These are phyloP conservation scores for Pogonophryne albipinna DNA, from an alignment of 2,797 vertebrate species.

Conservation along the genomic window DNA sequence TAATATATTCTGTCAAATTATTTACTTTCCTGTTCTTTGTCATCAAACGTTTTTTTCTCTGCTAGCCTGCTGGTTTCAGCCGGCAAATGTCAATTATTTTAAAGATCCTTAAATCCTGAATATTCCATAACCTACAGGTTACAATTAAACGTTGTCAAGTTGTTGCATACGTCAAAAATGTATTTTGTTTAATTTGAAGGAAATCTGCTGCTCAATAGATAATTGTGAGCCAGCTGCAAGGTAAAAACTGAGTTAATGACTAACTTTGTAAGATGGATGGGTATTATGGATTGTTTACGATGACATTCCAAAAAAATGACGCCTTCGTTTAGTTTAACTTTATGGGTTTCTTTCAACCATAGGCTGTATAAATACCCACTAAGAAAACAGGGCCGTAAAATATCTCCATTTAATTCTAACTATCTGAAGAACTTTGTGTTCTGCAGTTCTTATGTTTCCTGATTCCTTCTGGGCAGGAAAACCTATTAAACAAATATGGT, in stretches of 20 bases:
- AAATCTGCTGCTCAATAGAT: neutral
- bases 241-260: conserved; percentile 38
- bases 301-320: conserved; percentile 37
- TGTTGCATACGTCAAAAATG: neutral
- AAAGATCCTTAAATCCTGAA: neutral
- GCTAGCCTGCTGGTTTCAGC: neutral
- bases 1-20: neutral
- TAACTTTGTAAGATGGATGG: conserved; percentile 1
- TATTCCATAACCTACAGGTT: neutral
- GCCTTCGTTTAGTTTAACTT: conserved; percentile 14
- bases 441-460: conserved; percentile 6
- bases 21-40: neutral
- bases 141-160: neutral
- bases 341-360: neutral
- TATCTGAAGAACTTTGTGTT: neutral
- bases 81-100: neutral
- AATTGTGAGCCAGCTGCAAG: neutral
- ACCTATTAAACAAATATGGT: conserved; percentile 47
- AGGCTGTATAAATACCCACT: neutral
- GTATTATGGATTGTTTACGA: conserved; percentile 38
- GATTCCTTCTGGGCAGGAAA: conserved; percentile 30
- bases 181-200: neutral
- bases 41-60: too few relatives aligned
- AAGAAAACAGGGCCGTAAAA: neutral
- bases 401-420: neutral